Percentiles rank a stretch among this genome's conserved stretches.
Evolutionary conservation across 1,140 invertebrate species (phyloP).

Genomic region (Zaprionus capensis): DNA sequence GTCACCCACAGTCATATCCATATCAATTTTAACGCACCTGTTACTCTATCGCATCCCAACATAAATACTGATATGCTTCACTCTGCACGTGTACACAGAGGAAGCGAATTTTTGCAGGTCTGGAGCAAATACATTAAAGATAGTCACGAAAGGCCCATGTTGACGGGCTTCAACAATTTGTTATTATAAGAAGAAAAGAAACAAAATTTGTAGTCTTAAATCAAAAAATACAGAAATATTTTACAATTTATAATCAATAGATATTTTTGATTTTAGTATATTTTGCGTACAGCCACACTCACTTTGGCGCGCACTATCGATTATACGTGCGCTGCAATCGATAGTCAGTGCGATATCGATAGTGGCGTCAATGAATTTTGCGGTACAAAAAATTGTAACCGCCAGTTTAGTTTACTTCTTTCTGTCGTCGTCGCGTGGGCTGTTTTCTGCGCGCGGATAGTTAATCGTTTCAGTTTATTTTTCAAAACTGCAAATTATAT

Average conservation of each 20-base stretch:
- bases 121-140: slow-evolving; percentile 46
- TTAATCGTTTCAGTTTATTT: slow-evolving; percentile 8
- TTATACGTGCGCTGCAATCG: background rate
- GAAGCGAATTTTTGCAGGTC: slow-evolving; percentile 59
- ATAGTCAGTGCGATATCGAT: background rate
- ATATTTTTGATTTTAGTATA: background rate
- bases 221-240: background rate
- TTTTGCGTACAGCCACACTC: background rate
- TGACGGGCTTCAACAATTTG: slow-evolving; percentile 38
- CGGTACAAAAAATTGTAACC: slow-evolving; percentile 34
- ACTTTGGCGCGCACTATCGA: slow-evolving; percentile 10
- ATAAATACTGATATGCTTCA: slow-evolving; percentile 22
- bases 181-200: slow-evolving; percentile 31
- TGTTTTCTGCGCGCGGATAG: slow-evolving; percentile 25
- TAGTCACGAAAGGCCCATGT: slow-evolving; percentile 36
- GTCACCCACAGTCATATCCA: slow-evolving; percentile 63
- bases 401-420: slow-evolving; percentile 43
- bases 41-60: slow-evolving; percentile 18
- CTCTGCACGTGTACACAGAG: background rate
- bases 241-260: background rate
- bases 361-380: slow-evolving; percentile 8
- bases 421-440: slow-evolving; percentile 39
- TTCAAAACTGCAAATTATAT: background rate
- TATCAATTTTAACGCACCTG: slow-evolving; percentile 52
- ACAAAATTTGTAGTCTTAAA: slow-evolving; percentile 16